Percentiles rank a stretch among this genome's conserved stretches.
These are phyloP conservation scores for Rallus limicola DNA, from an alignment of 2,113 vertebrate species.

Conservation along the genomic window DNA sequence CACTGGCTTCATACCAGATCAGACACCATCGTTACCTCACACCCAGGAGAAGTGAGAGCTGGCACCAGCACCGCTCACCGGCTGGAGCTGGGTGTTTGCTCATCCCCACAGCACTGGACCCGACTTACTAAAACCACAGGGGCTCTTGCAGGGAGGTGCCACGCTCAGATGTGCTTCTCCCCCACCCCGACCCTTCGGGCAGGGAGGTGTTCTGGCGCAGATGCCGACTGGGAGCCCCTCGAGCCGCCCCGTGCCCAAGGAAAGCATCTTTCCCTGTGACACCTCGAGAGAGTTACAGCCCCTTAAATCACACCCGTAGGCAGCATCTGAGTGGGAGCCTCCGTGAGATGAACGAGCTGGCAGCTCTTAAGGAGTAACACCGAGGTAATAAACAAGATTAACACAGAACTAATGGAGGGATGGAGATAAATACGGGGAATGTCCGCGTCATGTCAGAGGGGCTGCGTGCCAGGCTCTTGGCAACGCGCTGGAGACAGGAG, in stretches of 20 bases:
- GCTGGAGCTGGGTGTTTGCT: too few species aligned
- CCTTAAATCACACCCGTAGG: constrained; percentile 20
- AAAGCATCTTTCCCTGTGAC: neutral
- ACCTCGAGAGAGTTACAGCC: neutral
- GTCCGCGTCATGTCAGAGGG: neutral
- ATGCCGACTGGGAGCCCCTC: neutral
- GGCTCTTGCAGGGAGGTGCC: neutral
- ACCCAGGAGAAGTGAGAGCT: neutral
- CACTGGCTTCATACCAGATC: neutral
- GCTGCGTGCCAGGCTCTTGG: neutral
- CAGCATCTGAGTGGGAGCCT: neutral
- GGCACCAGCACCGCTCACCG: neutral
- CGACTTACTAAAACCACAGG: neutral
- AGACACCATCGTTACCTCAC: neutral
- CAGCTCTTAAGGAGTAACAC: neutral
- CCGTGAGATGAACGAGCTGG: neutral
- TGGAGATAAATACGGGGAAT: neutral
- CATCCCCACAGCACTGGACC: accelerated
- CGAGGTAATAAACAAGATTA: constrained; percentile 22
- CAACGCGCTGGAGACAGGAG: neutral
- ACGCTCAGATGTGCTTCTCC: neutral
- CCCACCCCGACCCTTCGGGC: neutral
- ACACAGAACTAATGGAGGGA: neutral
- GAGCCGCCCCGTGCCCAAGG: neutral
- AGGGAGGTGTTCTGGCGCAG: neutral